Evolutionary conservation across 2,113 vertebrate species (phyloP).

Genomic region (Carlito syrichta): DNA sequence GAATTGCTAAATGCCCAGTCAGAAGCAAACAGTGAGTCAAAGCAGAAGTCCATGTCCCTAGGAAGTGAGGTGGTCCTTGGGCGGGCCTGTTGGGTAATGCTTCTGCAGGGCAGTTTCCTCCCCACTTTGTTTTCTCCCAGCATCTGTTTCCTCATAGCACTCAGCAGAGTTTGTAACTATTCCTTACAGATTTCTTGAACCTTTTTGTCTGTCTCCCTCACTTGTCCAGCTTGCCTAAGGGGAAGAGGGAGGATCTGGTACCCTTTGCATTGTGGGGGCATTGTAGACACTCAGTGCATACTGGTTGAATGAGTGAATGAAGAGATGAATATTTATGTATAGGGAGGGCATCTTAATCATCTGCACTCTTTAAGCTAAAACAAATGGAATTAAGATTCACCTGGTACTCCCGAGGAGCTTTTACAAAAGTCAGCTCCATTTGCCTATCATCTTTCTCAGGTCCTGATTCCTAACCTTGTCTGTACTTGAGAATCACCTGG

Average conservation of each 20-base stretch:
- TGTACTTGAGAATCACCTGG: not conserved
- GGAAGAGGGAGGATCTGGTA: not conserved
- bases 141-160: not conserved
- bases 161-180: not conserved
- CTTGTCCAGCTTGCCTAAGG: not conserved
- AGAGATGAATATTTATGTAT: not conserved
- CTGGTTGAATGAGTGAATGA: not conserved
- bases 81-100: not conserved
- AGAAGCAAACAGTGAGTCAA: slow-evolving; percentile 6
- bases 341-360: not conserved
- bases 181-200: not conserved
- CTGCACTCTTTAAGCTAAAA: not conserved
- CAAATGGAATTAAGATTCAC: not conserved
- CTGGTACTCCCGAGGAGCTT: not conserved
- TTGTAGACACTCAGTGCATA: not conserved
- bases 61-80: not conserved
- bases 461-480: not conserved
- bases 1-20: slow-evolving; percentile 13
- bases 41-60: not conserved
- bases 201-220: not conserved
- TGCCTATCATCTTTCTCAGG: not conserved
- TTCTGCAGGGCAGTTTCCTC: not conserved
- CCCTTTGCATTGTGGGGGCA: not conserved
- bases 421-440: not conserved
- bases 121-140: not conserved